These are phyloP conservation scores for Verasper variegatus DNA, from an alignment of 2,113 vertebrate genomes.

Conservation along the genomic window DNA sequence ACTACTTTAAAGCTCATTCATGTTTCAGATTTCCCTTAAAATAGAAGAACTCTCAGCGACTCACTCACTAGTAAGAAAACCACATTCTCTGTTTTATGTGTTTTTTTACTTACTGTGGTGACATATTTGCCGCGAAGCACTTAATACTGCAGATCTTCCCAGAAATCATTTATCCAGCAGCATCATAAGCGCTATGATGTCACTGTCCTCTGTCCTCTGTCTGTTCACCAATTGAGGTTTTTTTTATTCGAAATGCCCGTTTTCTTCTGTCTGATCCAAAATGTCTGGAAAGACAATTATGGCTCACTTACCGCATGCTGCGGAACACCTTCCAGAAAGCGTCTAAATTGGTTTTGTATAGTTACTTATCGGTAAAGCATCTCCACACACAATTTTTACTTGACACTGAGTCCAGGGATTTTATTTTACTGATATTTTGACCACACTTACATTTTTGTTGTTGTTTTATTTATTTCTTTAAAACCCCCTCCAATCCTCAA, in stretches of 20 bases:
- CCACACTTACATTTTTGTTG: neutral
- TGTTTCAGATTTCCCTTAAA: conserved; percentile 13
- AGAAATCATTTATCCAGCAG: conserved; percentile 4
- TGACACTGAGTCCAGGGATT: neutral
- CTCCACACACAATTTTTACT: no score
- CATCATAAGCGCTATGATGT: neutral
- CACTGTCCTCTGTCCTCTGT: neutral
- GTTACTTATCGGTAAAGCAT: neutral
- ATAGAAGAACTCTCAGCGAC: conserved; percentile 5
- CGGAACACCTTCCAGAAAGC: neutral
- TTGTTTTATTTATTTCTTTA: no score
- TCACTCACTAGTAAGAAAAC: neutral
- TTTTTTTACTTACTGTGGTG: neutral
- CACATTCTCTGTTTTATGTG: conserved; percentile 12
- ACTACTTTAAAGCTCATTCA: conserved; percentile 6
- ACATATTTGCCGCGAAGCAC: conserved; percentile 23
- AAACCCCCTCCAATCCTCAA: no score
- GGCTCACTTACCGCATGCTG: neutral
- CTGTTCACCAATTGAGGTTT: neutral
- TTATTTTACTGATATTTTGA: neutral
- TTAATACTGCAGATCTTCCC: conserved; percentile 24
- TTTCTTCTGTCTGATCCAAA: neutral
- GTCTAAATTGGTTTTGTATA: neutral
- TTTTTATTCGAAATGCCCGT: neutral
- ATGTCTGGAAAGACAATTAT: conserved; percentile 6